Conservation (phyloP, 2,113 vertebrate genomes). For the Esox niger region DNA sequence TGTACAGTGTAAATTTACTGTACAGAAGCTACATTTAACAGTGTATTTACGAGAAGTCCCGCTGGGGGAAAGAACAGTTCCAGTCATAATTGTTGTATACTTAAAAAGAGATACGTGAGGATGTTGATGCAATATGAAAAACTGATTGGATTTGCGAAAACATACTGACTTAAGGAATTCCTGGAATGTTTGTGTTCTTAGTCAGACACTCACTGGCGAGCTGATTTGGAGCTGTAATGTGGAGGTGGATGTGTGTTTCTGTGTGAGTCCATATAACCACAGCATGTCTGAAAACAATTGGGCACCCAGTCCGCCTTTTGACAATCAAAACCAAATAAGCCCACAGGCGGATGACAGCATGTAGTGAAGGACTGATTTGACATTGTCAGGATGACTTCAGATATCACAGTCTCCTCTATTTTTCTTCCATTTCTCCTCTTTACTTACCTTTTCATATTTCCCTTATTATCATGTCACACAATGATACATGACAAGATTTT, state of each 20-base stretch:
- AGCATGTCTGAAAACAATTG: not conserved
- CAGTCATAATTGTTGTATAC: too few species aligned
- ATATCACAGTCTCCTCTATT: constrained; percentile 6
- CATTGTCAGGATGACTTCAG: not conserved
- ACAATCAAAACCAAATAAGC: constrained; percentile 32
- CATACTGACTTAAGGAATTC: too few species aligned
- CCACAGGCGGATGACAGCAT: not conserved
- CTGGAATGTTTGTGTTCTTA: too few species aligned
- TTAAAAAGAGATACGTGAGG: too few species aligned
- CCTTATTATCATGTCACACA: constrained; percentile 45
- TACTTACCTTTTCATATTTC: constrained; percentile 21
- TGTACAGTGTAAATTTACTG: too few species aligned
- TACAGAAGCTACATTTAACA: too few species aligned
- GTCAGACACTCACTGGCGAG: too few species aligned
- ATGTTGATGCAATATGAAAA: too few species aligned
- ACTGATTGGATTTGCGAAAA: too few species aligned
- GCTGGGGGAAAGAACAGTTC: too few species aligned
- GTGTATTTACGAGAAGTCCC: too few species aligned
- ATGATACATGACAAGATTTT: constrained; percentile 60
- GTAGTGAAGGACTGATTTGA: not conserved
- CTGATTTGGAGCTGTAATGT: too few species aligned
- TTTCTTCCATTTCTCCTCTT: constrained; percentile 14
- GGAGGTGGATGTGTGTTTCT: not conserved
- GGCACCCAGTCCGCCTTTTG: not conserved
- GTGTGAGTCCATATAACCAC: not conserved